These are phyloP conservation scores for Cyanistes caeruleus DNA, from an alignment of 2,113 vertebrate species.

Conservation along the genomic window DNA sequence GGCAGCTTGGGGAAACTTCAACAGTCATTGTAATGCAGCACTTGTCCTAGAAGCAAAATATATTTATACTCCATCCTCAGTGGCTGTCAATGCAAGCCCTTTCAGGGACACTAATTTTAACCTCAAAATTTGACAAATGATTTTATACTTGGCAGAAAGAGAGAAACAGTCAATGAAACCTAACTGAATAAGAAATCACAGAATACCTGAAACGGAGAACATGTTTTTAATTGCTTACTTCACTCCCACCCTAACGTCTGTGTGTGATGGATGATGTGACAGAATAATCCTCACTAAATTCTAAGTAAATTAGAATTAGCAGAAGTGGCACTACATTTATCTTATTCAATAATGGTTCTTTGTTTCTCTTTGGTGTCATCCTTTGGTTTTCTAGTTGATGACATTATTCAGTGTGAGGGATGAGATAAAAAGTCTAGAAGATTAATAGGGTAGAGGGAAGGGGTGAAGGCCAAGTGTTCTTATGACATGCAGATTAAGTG, in stretches of 20 bases:
- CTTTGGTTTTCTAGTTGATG: background rate
- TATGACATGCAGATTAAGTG: background rate
- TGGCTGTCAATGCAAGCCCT: background rate
- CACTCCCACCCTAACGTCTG: background rate
- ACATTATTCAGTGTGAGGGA: background rate
- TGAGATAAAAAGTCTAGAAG: background rate
- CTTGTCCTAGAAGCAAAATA: background rate
- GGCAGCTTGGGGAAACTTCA: background rate
- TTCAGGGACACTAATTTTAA: background rate
- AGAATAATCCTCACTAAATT: slow-evolving; percentile 59
- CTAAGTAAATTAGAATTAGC: slow-evolving; percentile 51
- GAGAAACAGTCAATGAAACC: background rate
- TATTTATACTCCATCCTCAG: background rate
- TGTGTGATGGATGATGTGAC: slow-evolving; percentile 55
- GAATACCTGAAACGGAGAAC: slow-evolving; percentile 50
- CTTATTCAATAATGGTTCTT: slow-evolving; percentile 26
- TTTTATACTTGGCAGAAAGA: background rate
- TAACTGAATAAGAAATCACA: slow-evolving; percentile 19
- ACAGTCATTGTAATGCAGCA: background rate
- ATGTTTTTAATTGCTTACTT: slow-evolving; percentile 65
- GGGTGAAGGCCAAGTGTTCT: background rate
- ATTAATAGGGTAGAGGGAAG: background rate
- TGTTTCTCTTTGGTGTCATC: background rate
- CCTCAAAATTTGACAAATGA: background rate
- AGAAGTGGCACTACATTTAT: slow-evolving; percentile 45